phyloP scores from a whole-genome alignment of 2,888 invertebrate species.

The Apocheima hispidaria region DNA sequence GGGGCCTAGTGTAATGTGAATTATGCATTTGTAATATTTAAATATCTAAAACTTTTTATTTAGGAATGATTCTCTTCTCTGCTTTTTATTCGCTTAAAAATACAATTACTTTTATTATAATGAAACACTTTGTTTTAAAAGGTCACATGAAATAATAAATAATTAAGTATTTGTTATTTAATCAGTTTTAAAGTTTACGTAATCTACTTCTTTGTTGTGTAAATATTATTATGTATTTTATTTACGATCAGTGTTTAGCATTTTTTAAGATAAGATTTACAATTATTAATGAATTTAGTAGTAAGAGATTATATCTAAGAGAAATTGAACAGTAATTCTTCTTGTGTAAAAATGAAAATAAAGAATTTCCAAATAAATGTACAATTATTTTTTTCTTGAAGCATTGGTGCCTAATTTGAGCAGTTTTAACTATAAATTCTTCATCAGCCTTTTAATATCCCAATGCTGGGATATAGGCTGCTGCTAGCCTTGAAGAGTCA shows the following conservation, averaged over 20 bases:
- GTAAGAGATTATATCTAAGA: slow-evolving; percentile 70
- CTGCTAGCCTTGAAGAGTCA: too few relatives aligned
- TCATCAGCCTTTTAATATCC: too few relatives aligned
- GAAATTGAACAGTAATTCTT: slow-evolving; percentile 69
- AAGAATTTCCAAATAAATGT: slow-evolving; percentile 68
- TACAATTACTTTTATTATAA: slow-evolving; percentile 29
- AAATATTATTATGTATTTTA: slow-evolving; percentile 76
- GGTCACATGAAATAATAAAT: slow-evolving; percentile 62
- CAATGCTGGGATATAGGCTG: too few relatives aligned
- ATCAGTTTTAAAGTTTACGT: slow-evolving; percentile 71
- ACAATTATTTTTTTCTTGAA: neutral
- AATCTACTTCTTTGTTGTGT: slow-evolving; percentile 77
- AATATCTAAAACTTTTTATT: slow-evolving; percentile 40
- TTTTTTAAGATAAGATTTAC: slow-evolving; percentile 53
- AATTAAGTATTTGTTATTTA: slow-evolving; percentile 67
- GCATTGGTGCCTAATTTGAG: neutral
- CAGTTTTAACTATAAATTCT: too few relatives aligned
- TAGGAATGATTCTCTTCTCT: slow-evolving; percentile 52
- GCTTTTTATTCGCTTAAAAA: slow-evolving; percentile 61
- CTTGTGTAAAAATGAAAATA: slow-evolving; percentile 79
- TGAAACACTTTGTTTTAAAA: slow-evolving; percentile 49
- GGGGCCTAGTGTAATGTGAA: neutral
- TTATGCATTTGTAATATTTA: neutral
- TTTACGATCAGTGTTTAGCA: slow-evolving; percentile 72
- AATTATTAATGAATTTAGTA: slow-evolving; percentile 64